Evolutionary conservation across 2,797 vertebrate species (phyloP), one percentile per base, ranked within the genome.

Genomic region (Bovichtus diacanthus): DNA sequence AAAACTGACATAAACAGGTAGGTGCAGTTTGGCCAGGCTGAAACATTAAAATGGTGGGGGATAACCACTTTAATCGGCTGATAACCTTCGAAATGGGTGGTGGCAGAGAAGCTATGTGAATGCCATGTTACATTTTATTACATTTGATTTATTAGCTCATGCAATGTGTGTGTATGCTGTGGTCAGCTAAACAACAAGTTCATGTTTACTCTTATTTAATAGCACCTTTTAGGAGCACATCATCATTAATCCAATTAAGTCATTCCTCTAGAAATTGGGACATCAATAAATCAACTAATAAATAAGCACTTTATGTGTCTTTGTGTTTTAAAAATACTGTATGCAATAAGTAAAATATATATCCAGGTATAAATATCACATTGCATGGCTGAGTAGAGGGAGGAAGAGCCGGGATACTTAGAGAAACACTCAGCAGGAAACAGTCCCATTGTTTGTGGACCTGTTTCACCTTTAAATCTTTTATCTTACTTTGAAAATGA

Each of bases 141-240:
- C 9, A 58, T n/a, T n/a, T n/a, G n/a, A n/a, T n/a, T n/a, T n/a
- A n/a, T 58, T 18, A 63, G 6, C 62, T 50, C 15, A 56, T 66
- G 23, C 38, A 27, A 13, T 2, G 18, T 44, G 43, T 67, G 49
- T 56, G n/a, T 21, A 53, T 25, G 36, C 29, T 23, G 47, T 25
- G 16, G 4, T 67, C 43, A 61, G 47, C 41, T 10, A 44, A 54
- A 59, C 41, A 53, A 70, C 31, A 43, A 25, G 27, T 60, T n/a
- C 4, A n/a, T 6, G 19, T 55, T 18, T 19, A 15, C 19, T 43
- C n/a, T 44, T 21, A 29, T 53, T 19, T 38, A 44, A 34, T 13
- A n/a, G 47, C 6, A 11, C 36, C 53, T 31, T 34, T 71, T 13
- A 53, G 27, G 25, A 29, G 34, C 39, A 38, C 12, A 21, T 64